Percentiles rank a stretch among this genome's conserved stretches.
These are phyloP conservation scores for Sthenelais limicola DNA, from an alignment of 2,888 invertebrate genomes.

Conservation along the genomic window DNA sequence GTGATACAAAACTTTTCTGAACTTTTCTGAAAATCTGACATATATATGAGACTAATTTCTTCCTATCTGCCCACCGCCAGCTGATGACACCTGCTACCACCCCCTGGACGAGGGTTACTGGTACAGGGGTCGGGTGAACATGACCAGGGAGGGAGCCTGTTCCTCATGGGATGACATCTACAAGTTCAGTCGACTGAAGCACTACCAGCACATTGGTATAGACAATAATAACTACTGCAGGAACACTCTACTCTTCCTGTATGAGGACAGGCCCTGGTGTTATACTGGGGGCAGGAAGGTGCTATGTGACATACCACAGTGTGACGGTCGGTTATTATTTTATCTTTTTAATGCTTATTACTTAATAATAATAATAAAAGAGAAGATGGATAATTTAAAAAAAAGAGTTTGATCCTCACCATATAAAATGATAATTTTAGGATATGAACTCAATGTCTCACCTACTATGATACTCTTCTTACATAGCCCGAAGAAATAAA, in stretches of 20 bases:
- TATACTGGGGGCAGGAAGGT: constrained; percentile 20
- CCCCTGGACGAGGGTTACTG: background rate
- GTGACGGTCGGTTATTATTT: too few species aligned
- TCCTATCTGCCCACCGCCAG: background rate
- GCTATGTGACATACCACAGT: constrained; percentile 12
- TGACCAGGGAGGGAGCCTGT: background rate
- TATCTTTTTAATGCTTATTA: too few species aligned
- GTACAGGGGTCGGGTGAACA: background rate
- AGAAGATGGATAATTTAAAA: too few species aligned
- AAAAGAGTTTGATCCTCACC: too few species aligned
- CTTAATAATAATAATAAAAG: too few species aligned
- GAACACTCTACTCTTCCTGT: constrained; percentile 26
- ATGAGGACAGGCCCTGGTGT: constrained; percentile 17
- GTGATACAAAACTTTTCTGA: too few species aligned
- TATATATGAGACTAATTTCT: background rate
- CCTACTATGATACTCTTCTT: too few species aligned
- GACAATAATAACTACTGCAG: constrained; percentile 24
- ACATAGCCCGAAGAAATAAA: too few species aligned
- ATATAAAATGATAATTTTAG: too few species aligned
- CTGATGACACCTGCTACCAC: background rate
- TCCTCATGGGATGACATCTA: background rate
- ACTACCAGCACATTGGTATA: constrained; percentile 21
- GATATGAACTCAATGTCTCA: too few species aligned
- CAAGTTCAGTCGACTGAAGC: constrained; percentile 6
- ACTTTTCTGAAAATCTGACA: too few species aligned